Conservation (phyloP, 2,888 invertebrate species). For the Muscina levida region DNA sequence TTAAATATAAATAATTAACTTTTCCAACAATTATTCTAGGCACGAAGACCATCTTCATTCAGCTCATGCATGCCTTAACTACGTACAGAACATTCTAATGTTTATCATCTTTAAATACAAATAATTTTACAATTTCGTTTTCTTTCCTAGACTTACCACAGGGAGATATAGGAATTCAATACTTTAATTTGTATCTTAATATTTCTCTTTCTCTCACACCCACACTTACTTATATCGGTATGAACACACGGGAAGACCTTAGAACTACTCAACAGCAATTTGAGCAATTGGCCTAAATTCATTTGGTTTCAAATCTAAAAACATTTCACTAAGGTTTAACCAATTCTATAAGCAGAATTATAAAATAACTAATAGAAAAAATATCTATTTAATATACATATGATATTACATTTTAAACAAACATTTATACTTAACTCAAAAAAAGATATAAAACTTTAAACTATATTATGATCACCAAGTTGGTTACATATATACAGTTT, state of each 20-base stretch:
- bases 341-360: neutral
- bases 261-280: constrained; percentile 14
- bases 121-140: constrained; percentile 4
- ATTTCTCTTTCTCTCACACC: too few relatives aligned
- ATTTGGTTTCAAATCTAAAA: neutral
- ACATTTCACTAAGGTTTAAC: constrained; percentile 53
- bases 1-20: too few relatives aligned
- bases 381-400: neutral
- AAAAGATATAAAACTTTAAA: neutral
- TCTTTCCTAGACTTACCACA: constrained; percentile 31
- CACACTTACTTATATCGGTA: constrained; percentile 15
- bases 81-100: constrained; percentile 55
- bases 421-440: neutral
- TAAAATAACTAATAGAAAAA: too few relatives aligned
- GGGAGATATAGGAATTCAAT: constrained; percentile 60
- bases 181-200: too few relatives aligned
- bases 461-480: constrained; percentile 3
- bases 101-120: constrained; percentile 61
- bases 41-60: too few relatives aligned
- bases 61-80: constrained; percentile 55
- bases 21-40: too few relatives aligned
- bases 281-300: constrained; percentile 21
- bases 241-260: constrained; percentile 52
- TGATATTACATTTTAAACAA: constrained; percentile 1
- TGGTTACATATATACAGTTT: neutral